phyloP scores from a whole-genome alignment of 2,113 vertebrate genomes.

The Engystomops pustulosus region DNA sequence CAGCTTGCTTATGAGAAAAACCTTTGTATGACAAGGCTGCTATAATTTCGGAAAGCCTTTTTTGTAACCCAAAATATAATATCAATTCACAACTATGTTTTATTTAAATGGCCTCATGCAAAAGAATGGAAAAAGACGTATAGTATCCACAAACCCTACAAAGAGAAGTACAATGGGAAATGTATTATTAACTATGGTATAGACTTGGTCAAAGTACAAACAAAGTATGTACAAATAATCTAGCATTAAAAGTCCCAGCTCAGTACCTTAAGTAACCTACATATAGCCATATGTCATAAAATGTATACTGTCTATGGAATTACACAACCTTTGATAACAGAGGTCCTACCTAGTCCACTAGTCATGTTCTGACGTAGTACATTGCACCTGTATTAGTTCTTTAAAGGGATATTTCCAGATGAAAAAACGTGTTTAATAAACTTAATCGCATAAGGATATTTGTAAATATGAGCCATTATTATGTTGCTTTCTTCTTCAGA shows the following conservation, averaged over 20 bases:
- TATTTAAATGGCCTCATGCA: neutral
- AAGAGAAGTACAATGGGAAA: neutral
- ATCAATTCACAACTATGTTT: neutral
- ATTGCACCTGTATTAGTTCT: too few relatives aligned
- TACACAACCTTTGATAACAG: neutral
- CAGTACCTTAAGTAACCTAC: neutral
- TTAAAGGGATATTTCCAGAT: too few relatives aligned
- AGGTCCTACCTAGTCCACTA: neutral
- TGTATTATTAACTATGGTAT: neutral
- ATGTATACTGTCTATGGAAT: too few relatives aligned
- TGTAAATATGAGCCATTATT: too few relatives aligned
- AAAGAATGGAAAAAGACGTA: neutral
- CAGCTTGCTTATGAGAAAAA: constrained; percentile 10
- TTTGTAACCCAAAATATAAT: constrained; percentile 20
- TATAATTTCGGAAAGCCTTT: neutral
- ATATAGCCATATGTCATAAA: too few relatives aligned
- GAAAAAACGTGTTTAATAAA: too few relatives aligned
- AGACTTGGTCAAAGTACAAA: neutral
- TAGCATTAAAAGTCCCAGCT: neutral
- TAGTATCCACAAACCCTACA: neutral
- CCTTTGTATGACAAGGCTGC: neutral
- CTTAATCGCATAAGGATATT: too few relatives aligned
- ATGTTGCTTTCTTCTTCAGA: too few relatives aligned
- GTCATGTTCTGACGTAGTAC: neutral
- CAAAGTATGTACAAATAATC: neutral